Conservation (phyloP, 2,888 invertebrate genomes). For the Drosophila prolongata region DNA sequence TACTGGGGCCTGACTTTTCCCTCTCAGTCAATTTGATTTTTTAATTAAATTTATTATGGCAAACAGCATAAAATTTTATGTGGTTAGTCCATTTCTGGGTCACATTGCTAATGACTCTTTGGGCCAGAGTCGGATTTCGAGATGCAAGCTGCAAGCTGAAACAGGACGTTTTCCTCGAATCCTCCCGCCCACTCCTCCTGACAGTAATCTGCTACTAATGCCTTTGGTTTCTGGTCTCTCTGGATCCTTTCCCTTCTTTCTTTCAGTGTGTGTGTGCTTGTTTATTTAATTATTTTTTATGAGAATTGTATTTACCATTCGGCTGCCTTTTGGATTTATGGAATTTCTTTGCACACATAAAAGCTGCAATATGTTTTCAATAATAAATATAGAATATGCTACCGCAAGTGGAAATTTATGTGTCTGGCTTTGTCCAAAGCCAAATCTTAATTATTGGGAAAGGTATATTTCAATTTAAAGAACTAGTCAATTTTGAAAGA, state of each 20-base stretch:
- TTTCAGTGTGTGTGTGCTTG: slow-evolving; percentile 27
- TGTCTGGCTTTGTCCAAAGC: neutral
- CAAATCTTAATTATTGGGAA: neutral
- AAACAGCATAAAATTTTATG: slow-evolving; percentile 72
- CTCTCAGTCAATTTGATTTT: slow-evolving; percentile 63
- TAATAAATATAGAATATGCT: neutral
- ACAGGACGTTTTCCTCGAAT: slow-evolving; percentile 1
- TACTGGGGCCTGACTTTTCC: slow-evolving; percentile 12
- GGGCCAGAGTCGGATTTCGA: slow-evolving; percentile 30
- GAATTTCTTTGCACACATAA: slow-evolving; percentile 33
- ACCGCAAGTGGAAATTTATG: neutral
- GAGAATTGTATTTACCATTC: slow-evolving; percentile 58
- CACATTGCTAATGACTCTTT: slow-evolving; percentile 66
- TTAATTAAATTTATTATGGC: slow-evolving; percentile 76
- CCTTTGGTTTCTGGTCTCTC: slow-evolving; percentile 41
- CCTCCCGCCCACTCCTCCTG: neutral
- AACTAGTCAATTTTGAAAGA: neutral
- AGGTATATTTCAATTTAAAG: neutral
- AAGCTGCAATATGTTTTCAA: slow-evolving; percentile 22
- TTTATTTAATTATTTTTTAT: slow-evolving; percentile 63
- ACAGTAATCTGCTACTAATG: slow-evolving; percentile 69
- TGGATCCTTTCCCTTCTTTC: slow-evolving; percentile 4
- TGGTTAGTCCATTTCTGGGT: slow-evolving; percentile 71
- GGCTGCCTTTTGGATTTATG: slow-evolving; percentile 29
- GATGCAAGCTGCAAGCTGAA: slow-evolving; percentile 37